Base-by-base conservation (phyloP, 23 tunicate species). In the Trididemnum miniatum region DNA sequence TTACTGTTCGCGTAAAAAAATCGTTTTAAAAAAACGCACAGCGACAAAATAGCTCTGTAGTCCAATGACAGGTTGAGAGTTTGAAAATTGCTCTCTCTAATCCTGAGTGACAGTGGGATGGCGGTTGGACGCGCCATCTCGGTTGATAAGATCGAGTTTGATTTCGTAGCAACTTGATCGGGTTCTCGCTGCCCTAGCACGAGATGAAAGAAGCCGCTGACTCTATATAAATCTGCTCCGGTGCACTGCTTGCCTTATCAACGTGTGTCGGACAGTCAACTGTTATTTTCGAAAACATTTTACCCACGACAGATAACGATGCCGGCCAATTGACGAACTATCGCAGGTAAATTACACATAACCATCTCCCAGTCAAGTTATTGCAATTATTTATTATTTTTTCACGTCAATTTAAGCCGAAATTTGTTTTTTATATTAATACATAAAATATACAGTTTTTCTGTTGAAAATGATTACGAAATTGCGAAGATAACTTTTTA, bases 71-170 rank as follows among this genome's bases (percentile, higher is more conserved):
- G 59, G n/a, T n/a, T 7, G 20, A 35, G 12, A 71, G 29, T 62
- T 62, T 62, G 27, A 20, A 52, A 78, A 57, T 39, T 67, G 50
- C 64, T 9, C 62, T 44, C 76, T 35, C 67, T 82, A 82, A 82
- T 82, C 86, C 86, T 82, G 86, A 82, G 51, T 82, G 86, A 82
- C 86, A 71, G 23, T 59, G 30, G n/a, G 86, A 57, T 35, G 63
- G 86, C 50, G 79, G 35, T 71, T 82, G 69, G 44, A 25, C 31
- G 65, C 29, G 71, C 35, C 78, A 71, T 82, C 86, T 34, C 35
- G 51, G 76, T 2, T 32, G 86, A 82, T 82, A 82, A 35, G 59
- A 82, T 82, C 79, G 32, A 40, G 64, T 51, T 31, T 71, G 23
- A 34, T 51, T 79, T 79, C 83, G 51, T 51, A 59, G 33, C 71